Percentiles rank a stretch among this genome's conserved stretches.
Evolutionary conservation across 1,140 invertebrate species (phyloP).

Genomic region (Hyles vespertilio): DNA sequence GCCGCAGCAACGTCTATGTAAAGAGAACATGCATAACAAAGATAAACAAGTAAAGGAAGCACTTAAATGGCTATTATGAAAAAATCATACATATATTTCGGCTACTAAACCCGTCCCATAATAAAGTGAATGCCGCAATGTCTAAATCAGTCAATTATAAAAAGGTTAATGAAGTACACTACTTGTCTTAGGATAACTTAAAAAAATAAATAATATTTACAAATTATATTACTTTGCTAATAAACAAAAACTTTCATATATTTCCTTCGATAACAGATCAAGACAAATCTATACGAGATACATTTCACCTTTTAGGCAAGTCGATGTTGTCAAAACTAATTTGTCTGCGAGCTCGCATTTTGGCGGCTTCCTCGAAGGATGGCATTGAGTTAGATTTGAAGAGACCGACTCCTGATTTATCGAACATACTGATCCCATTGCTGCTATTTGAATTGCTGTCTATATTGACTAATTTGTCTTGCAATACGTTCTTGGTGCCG

Average conservation of each 20-base stretch:
- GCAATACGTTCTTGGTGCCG: constrained; percentile 61
- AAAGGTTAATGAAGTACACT: background rate
- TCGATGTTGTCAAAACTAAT: constrained; percentile 72
- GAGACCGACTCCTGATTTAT: constrained; percentile 36
- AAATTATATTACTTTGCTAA: background rate
- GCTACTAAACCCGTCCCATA: too few relatives aligned
- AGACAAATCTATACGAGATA: background rate
- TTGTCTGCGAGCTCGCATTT: constrained; percentile 65
- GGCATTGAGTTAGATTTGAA: constrained; percentile 64
- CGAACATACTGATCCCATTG: constrained; percentile 41
- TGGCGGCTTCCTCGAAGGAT: constrained; percentile 61
- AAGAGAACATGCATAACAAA: too few relatives aligned
- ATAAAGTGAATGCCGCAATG: too few relatives aligned
- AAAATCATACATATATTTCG: too few relatives aligned
- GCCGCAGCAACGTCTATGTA: too few relatives aligned
- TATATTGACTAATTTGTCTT: constrained; percentile 72
- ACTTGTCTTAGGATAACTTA: constrained; percentile 1
- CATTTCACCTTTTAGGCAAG: constrained; percentile 63
- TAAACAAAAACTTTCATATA: background rate
- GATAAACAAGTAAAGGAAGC: background rate
- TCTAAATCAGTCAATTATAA: background rate
- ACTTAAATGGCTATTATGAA: background rate
- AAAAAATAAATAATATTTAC: background rate
- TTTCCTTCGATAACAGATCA: background rate
- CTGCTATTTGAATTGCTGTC: constrained; percentile 60